Evolutionary conservation across 2,888 invertebrate genomes (phyloP).

Genomic region (Camponotus fellah): DNA sequence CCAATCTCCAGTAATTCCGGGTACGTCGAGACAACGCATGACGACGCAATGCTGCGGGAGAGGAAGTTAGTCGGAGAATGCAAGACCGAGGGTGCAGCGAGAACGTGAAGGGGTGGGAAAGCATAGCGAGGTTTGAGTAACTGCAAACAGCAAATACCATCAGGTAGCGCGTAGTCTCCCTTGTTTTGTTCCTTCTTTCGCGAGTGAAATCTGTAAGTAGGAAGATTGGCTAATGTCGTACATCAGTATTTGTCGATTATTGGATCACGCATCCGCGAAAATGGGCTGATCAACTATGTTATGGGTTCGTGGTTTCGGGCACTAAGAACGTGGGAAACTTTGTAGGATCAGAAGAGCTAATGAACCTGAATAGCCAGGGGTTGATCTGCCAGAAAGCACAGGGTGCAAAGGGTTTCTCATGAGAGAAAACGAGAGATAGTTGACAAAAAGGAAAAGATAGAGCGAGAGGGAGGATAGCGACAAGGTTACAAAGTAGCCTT

Average conservation of each 20-base stretch:
- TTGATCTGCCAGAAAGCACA: slow-evolving; percentile 57
- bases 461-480: slow-evolving; percentile 34
- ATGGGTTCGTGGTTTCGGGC: slow-evolving; percentile 34
- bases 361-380: slow-evolving; percentile 63
- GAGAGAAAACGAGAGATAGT: slow-evolving; percentile 1
- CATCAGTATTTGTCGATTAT: slow-evolving; percentile 69
- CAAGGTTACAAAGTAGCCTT: slow-evolving; percentile 70
- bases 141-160: slow-evolving; percentile 79
- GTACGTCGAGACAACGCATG: slow-evolving; percentile 65
- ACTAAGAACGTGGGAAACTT: slow-evolving; percentile 63
- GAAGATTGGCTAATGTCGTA: slow-evolving; percentile 57
- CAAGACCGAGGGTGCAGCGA: neutral
- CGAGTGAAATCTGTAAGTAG: slow-evolving; percentile 69
- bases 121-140: slow-evolving; percentile 74
- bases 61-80: slow-evolving; percentile 25
- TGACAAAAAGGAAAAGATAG: slow-evolving; percentile 17
- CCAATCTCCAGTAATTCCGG: slow-evolving; percentile 43
- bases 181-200: slow-evolving; percentile 16
- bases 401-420: slow-evolving; percentile 32
- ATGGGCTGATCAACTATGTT: slow-evolving; percentile 31
- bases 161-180: slow-evolving; percentile 66
- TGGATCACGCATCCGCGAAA: slow-evolving; percentile 33
- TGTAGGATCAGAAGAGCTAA: slow-evolving; percentile 63
- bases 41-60: neutral
- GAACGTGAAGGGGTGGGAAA: slow-evolving; percentile 45